These are phyloP conservation scores for Psittacula echo DNA, from an alignment of 2,797 vertebrate species.

Conservation along the genomic window DNA sequence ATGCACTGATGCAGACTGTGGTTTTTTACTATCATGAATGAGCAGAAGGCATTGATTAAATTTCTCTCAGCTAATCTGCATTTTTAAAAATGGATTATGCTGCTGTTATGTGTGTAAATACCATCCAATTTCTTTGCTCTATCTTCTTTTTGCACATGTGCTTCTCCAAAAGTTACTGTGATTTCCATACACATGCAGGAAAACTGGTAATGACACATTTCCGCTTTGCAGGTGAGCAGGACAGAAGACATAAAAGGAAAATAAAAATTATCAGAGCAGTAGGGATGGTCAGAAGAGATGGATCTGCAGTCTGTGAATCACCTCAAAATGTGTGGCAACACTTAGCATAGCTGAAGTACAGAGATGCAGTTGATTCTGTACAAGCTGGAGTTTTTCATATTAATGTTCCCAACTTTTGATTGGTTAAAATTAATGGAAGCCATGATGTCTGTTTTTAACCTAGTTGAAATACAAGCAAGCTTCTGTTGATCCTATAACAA, in stretches of 20 bases:
- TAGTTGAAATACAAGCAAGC: background rate
- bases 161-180: background rate
- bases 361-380: background rate
- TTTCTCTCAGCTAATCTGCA: conserved; percentile 5
- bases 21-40: conserved; percentile 31
- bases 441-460: background rate
- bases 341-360: background rate
- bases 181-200: background rate
- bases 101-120: background rate
- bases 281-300: background rate
- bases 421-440: background rate
- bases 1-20: background rate
- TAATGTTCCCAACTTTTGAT: background rate
- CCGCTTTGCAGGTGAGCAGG: background rate
- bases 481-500: background rate
- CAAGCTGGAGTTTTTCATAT: background rate
- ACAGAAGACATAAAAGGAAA: background rate
- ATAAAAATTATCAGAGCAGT: background rate
- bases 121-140: background rate
- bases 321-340: background rate
- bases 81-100: conserved; percentile 2
- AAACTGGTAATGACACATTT: background rate
- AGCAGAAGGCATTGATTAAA: conserved; percentile 48
- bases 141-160: background rate
- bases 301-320: background rate